phyloP scores from a whole-genome alignment of 2,113 vertebrate genomes.

The Hiodon tergisus region DNA sequence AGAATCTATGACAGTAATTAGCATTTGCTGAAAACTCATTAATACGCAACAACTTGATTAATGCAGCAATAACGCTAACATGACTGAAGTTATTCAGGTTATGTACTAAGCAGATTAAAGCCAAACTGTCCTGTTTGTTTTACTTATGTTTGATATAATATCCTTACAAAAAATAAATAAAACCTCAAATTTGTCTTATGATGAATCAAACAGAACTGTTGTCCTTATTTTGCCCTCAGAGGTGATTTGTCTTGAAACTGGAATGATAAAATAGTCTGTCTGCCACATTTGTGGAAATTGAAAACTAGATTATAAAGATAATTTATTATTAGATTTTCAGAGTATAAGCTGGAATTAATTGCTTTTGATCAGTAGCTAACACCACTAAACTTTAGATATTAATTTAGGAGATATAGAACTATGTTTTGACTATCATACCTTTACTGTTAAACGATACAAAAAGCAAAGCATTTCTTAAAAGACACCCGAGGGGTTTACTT shows the following conservation, averaged over 20 bases:
- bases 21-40: slow-evolving; percentile 99
- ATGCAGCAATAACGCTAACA: slow-evolving; percentile 99
- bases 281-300: no score
- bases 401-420: neutral
- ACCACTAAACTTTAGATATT: neutral
- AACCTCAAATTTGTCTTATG: slow-evolving; percentile 52
- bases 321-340: no score
- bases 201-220: slow-evolving; percentile 14
- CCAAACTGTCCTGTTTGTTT: slow-evolving; percentile 98
- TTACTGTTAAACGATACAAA: no score
- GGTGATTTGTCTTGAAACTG: neutral
- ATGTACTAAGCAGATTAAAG: slow-evolving; percentile 98
- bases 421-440: no score
- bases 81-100: slow-evolving; percentile 99
- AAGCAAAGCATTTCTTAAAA: no score
- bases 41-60: slow-evolving; percentile 99
- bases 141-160: slow-evolving; percentile 72
- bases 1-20: slow-evolving; percentile 99
- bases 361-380: neutral
- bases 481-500: no score
- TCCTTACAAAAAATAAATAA: slow-evolving; percentile 50
- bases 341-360: no score
- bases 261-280: neutral
- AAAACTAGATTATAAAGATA: no score
- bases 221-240: neutral